Evolutionary conservation across 2,888 invertebrate species (phyloP).

Genomic region (Criorhina ranunculi): DNA sequence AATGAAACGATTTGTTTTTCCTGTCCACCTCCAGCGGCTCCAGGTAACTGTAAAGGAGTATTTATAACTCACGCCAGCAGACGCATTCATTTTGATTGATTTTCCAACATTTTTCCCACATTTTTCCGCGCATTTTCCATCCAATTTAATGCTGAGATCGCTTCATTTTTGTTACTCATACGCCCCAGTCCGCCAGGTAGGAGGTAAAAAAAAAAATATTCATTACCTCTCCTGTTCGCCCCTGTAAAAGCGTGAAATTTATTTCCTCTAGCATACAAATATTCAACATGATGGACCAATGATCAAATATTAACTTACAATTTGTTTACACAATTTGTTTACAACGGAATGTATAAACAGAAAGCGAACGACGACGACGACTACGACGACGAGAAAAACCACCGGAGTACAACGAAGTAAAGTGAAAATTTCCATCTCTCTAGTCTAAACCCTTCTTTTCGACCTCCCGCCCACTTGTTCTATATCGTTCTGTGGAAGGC

Average conservation of each 20-base stretch:
- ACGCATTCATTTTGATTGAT: slow-evolving; percentile 45
- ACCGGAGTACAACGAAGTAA: slow-evolving; percentile 45
- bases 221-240: neutral
- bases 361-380: neutral
- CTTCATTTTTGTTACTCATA: slow-evolving; percentile 29
- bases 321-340: slow-evolving; percentile 51
- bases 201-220: slow-evolving; percentile 27
- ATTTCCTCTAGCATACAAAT: slow-evolving; percentile 24
- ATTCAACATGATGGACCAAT: slow-evolving; percentile 51
- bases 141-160: slow-evolving; percentile 27
- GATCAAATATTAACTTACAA: slow-evolving; percentile 71
- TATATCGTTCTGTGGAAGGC: slow-evolving; percentile 2
- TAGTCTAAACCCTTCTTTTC: too few relatives aligned
- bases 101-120: slow-evolving; percentile 17
- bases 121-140: slow-evolving; percentile 20
- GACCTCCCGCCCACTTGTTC: neutral
- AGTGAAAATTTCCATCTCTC: slow-evolving; percentile 50
- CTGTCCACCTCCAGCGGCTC: neutral
- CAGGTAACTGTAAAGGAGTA: slow-evolving; percentile 14
- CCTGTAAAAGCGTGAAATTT: slow-evolving; percentile 33
- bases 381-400: neutral
- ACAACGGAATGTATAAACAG: slow-evolving; percentile 57
- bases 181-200: slow-evolving; percentile 25
- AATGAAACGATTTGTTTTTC: neutral
- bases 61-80: neutral